These are phyloP conservation scores for Catagonus wagneri DNA, from an alignment of 2,113 vertebrate genomes.

Conservation along the genomic window DNA sequence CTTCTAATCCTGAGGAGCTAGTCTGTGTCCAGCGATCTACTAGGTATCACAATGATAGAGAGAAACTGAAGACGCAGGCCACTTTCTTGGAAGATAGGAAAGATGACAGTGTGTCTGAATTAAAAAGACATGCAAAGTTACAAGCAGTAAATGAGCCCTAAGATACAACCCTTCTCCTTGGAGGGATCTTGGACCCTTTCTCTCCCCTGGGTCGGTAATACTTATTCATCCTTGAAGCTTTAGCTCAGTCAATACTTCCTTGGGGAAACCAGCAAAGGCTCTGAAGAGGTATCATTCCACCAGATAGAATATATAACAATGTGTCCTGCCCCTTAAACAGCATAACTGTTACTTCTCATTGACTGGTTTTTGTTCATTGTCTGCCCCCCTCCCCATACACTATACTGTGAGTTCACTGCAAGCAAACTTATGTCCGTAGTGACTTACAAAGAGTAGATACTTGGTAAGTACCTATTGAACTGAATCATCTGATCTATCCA, in stretches of 20 bases:
- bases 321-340: neutral
- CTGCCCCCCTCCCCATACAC: too few species aligned
- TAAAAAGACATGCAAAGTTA: neutral
- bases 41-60: too few species aligned
- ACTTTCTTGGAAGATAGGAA: neutral
- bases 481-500: too few species aligned
- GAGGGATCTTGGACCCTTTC: accelerated
- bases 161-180: accelerated
- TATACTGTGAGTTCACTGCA: neutral
- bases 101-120: neutral
- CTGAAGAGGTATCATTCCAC: neutral
- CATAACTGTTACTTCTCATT: too few species aligned
- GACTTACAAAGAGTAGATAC: neutral
- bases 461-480: neutral
- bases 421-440: neutral
- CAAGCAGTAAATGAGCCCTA: neutral
- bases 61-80: neutral
- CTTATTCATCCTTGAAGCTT: neutral
- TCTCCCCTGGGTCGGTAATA: accelerated
- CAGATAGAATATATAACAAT: neutral
- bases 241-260: neutral
- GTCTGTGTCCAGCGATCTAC: neutral
- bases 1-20: too few species aligned
- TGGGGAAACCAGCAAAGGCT: neutral
- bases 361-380: neutral